Evolutionary conservation across 2,797 vertebrate genomes (phyloP).

Genomic region (Microchirus variegatus): DNA sequence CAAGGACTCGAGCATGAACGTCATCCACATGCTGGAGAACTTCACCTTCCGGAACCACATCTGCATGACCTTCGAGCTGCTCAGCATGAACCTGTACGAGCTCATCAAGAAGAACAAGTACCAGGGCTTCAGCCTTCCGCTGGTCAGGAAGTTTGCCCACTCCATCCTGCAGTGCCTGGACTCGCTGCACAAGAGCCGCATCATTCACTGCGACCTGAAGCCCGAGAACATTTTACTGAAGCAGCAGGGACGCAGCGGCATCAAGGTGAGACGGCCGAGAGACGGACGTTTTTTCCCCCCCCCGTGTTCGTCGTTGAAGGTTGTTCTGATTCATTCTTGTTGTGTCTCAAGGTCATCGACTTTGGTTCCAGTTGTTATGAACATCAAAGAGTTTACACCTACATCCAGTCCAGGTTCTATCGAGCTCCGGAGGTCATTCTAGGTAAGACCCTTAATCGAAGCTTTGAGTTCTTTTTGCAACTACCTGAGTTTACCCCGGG

Average conservation of each 20-base stretch:
- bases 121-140: conserved; percentile 97
- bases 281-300: fast-evolving
- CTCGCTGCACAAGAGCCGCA: conserved; percentile 95
- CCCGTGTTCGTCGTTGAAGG: not conserved
- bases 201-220: conserved; percentile 99
- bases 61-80: conserved; percentile 99
- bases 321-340: not conserved
- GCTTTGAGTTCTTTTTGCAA: too few species aligned
- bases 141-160: conserved; percentile 99
- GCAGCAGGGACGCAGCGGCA: conserved; percentile 98
- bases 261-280: conserved; percentile 78
- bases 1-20: conserved; percentile 97
- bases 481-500: too few species aligned
- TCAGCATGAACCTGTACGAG: conserved; percentile 99
- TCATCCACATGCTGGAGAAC: conserved; percentile 99
- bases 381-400: conserved; percentile 98
- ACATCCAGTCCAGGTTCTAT: conserved; percentile 99
- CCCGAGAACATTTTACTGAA: conserved; percentile 98
- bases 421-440: conserved; percentile 98
- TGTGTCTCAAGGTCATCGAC: conserved; percentile 87
- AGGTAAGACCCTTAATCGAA: conserved; percentile 60
- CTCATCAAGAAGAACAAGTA: conserved; percentile 99
- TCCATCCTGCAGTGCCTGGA: conserved; percentile 98
- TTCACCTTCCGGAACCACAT: conserved; percentile 99
- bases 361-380: conserved; percentile 99